Conservation (phyloP, 1,140 invertebrate genomes). For the Drosophila novamexicana region DNA sequence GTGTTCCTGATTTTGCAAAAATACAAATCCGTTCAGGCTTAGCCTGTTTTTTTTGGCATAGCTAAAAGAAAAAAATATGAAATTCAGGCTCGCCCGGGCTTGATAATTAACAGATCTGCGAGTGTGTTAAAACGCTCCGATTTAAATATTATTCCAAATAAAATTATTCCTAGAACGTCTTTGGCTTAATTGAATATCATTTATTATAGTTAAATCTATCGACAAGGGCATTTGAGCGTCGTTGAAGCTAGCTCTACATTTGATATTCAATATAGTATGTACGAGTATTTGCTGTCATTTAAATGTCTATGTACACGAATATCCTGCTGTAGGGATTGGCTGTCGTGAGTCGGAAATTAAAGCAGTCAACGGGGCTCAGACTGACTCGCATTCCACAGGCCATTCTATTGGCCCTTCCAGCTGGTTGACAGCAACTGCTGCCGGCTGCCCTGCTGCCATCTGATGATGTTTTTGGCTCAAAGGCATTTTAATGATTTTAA, state of each 20-base stretch:
- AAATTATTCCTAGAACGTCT: no score
- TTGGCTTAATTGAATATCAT: no score
- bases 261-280: neutral
- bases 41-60: no score
- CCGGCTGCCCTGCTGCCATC: conserved; percentile 1
- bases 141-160: no score
- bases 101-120: no score
- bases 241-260: neutral
- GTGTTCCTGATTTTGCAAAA: no score
- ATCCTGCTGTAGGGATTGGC: conserved; percentile 36
- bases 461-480: conserved; percentile 51
- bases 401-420: conserved; percentile 17
- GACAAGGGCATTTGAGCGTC: neutral
- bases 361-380: conserved; percentile 40
- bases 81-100: no score
- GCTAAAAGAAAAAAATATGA: no score
- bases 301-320: conserved; percentile 1
- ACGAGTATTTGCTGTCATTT: neutral
- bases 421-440: conserved; percentile 24
- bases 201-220: no score
- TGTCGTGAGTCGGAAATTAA: conserved; percentile 68
- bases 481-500: conserved; percentile 81
- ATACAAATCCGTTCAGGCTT: no score
- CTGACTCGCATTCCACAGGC: conserved; percentile 12
- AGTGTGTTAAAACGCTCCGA: no score